Conservation (phyloP, 2,113 vertebrate species). For the Varanus komodoensis region DNA sequence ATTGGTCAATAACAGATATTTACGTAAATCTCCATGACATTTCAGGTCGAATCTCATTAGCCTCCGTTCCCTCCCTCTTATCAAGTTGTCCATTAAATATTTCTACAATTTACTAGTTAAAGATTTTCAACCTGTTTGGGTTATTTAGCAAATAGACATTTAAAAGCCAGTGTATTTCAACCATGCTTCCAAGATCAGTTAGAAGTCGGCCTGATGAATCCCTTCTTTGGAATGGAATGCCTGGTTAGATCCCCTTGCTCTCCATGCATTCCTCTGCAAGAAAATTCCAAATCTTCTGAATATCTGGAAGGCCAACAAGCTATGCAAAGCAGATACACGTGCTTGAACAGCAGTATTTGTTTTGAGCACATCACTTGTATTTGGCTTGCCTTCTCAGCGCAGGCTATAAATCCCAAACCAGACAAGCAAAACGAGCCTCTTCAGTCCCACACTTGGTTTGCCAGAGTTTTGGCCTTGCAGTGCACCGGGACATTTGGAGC, state of each 20-base stretch:
- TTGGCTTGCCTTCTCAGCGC: not conserved
- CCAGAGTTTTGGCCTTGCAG: not conserved
- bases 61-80: not conserved
- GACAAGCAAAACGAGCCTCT: not conserved
- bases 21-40: slow-evolving; percentile 64
- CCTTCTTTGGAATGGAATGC: not conserved
- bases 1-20: slow-evolving; percentile 59
- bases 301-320: not conserved
- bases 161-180: not conserved
- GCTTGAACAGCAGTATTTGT: too few relatives aligned
- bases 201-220: not conserved
- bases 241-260: not conserved
- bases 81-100: slow-evolving; percentile 37
- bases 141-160: not conserved
- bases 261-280: not conserved
- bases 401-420: not conserved
- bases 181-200: not conserved
- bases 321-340: not conserved
- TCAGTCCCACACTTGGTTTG: not conserved
- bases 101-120: not conserved
- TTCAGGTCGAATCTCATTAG: slow-evolving; percentile 63
- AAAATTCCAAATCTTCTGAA: not conserved
- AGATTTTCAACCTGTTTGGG: slow-evolving; percentile 14
- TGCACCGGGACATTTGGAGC: not conserved
- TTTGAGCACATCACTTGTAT: not conserved